phyloP scores from a whole-genome alignment of 2,113 vertebrate species.

The Hypomesus transpacificus region DNA sequence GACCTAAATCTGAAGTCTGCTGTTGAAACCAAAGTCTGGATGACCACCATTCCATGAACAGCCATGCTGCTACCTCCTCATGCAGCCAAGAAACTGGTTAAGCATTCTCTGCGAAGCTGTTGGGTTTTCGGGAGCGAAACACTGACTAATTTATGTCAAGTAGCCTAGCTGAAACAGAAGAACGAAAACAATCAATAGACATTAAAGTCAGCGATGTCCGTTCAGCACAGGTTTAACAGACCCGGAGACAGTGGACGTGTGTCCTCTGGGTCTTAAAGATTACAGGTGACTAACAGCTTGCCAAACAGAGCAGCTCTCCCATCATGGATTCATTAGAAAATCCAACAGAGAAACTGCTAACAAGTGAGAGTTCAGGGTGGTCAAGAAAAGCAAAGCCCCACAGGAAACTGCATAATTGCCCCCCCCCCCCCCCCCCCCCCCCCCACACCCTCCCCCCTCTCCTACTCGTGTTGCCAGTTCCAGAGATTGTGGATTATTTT shows the following conservation, averaged over 20 bases:
- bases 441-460: conserved; percentile 36
- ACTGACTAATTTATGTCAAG: conserved; percentile 64
- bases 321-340: conserved; percentile 41
- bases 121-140: conserved; percentile 46
- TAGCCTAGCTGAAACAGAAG: conserved; percentile 53
- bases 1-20: neutral
- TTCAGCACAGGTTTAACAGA: conserved; percentile 62
- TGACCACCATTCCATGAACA: conserved; percentile 11
- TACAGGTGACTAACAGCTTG: conserved; percentile 64
- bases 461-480: conserved; percentile 44
- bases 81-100: conserved; percentile 38
- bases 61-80: conserved; percentile 24
- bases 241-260: conserved; percentile 46
- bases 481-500: conserved; percentile 64
- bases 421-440: too few species aligned
- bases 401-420: conserved; percentile 52
- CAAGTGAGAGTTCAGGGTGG: conserved; percentile 42
- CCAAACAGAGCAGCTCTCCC: conserved; percentile 35
- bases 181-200: conserved; percentile 63
- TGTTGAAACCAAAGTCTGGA: neutral
- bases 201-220: conserved; percentile 62
- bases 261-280: conserved; percentile 62
- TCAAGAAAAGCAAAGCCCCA: conserved; percentile 24
- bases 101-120: conserved; percentile 48
- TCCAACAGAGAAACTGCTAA: conserved; percentile 16